These are phyloP conservation scores for Montipora capricornis DNA, from an alignment of 64 coral and sea anemone species.

Conservation along the genomic window DNA sequence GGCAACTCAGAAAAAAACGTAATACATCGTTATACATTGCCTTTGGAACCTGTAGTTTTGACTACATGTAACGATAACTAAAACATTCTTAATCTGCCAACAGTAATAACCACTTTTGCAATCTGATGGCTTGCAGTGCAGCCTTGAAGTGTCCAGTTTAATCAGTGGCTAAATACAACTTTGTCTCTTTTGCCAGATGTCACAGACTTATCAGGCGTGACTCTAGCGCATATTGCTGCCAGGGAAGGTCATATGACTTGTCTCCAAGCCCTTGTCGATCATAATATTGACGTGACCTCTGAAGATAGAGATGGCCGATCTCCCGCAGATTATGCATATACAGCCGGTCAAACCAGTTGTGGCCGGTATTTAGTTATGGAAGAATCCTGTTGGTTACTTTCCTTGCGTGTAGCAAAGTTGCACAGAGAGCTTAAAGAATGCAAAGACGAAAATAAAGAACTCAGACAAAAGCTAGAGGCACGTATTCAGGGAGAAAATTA, in stretches of 20 bases:
- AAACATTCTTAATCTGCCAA: too few relatives aligned
- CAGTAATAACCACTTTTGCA: too few relatives aligned
- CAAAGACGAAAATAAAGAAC: conserved; percentile 86
- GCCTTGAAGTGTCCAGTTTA: too few relatives aligned
- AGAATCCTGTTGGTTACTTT: conserved; percentile 88
- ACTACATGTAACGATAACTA: too few relatives aligned
- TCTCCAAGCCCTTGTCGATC: conserved; percentile 88
- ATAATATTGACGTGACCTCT: conserved; percentile 79
- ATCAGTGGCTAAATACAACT: not conserved
- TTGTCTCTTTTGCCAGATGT: conserved; percentile 57
- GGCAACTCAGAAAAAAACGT: too few relatives aligned
- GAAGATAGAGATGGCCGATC: conserved; percentile 83
- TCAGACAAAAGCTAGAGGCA: conserved; percentile 79
- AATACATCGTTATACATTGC: too few relatives aligned
- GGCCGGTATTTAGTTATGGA: conserved; percentile 87
- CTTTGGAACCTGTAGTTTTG: too few relatives aligned
- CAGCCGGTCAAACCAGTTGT: conserved; percentile 89
- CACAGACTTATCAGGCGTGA: conserved; percentile 62
- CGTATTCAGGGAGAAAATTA: not conserved
- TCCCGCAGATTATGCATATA: conserved; percentile 78
- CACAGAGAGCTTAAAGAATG: conserved; percentile 56
- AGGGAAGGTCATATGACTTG: conserved; percentile 85
- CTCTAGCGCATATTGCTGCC: conserved; percentile 83
- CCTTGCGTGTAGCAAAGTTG: conserved; percentile 68
- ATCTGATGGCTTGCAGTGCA: too few relatives aligned